Conservation (phyloP, 2,888 invertebrate species). For the Helobdella robusta region DNA sequence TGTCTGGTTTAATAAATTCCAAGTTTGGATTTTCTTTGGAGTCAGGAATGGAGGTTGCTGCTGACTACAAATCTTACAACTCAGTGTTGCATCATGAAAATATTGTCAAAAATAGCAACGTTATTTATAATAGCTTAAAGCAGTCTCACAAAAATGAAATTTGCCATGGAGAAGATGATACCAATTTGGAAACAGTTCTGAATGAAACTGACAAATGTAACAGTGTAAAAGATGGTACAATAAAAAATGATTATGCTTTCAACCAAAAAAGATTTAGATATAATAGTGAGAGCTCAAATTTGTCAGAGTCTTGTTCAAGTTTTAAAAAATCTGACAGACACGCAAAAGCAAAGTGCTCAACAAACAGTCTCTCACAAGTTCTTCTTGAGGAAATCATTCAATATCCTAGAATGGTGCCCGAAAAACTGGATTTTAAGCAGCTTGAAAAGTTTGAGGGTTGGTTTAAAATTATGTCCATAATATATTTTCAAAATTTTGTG, state of each 20-base stretch:
- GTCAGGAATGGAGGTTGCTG: slow-evolving; percentile 21
- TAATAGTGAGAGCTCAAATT: background rate
- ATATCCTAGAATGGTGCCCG: slow-evolving; percentile 69
- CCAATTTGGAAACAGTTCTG: background rate
- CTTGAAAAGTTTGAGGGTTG: slow-evolving; percentile 86
- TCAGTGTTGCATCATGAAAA: background rate
- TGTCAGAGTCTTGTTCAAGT: background rate
- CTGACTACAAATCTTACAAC: background rate
- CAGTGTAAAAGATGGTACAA: no score
- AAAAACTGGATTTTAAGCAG: slow-evolving; percentile 73
- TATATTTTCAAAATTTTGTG: background rate
- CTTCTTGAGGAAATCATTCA: slow-evolving; percentile 50
- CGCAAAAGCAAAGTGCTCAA: slow-evolving; percentile 7
- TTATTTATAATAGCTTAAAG: no score
- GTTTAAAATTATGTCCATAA: background rate
- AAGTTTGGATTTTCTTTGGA: slow-evolving; percentile 23
- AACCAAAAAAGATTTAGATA: slow-evolving; percentile 8
- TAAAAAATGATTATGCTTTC: no score
- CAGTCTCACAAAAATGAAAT: no score
- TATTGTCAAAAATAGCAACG: background rate
- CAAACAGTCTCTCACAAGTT: slow-evolving; percentile 29
- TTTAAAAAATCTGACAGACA: background rate
- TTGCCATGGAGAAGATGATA: background rate
- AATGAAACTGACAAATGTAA: background rate
- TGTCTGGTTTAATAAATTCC: background rate